Evolutionary conservation across 1,140 invertebrate genomes (phyloP), one percentile per base, ranked within the genome.

Genomic region (Aphidius ervi): DNA sequence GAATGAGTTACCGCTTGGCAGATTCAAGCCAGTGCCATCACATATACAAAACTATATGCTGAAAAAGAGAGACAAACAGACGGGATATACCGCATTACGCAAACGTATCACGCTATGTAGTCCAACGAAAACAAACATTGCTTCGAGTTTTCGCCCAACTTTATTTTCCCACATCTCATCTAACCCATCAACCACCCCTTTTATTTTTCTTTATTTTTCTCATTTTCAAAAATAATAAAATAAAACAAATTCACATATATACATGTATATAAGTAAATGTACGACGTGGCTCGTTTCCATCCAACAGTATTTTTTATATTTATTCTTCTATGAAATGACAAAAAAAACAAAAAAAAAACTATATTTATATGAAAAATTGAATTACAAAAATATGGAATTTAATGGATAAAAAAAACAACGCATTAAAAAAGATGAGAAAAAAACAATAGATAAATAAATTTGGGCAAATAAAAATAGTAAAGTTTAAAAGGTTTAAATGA

Each of bases 61-160:
- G 56, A 20, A 31, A 47, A 37, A 55, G 59, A 49, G 16, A 54
- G 43, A 10, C 54, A 56, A 56, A 58, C 58, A 69, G 69, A 66
- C 71, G 69, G 23, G 72, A 73, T 72, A 65, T 64, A 66, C 70
- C 70, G 72, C 71, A 79, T 78, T 79, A 78, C 74, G 75, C 76
- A 79, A 79, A 78, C 74, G 75, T 78, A 78, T 79, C 75, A 78
- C 76, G 77, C 73, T 79, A 78, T 79, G 75, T 78, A 74, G 75
- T 74, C 75, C 75, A 79, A 78, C 71, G 75, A 75, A 78, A 78
- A 78, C 76, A 79, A 78, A 79, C 75, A 77, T 73, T 72, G 72
- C 50, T 55, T 54, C 50, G 54, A 41, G 40, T 42, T 48, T 23
- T 59, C 52, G 59, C 61, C 54, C 48, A 39, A 41, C 23, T 56